Base-by-base conservation (phyloP, 2,797 vertebrate species). In the Hylomyscus alleni region DNA sequence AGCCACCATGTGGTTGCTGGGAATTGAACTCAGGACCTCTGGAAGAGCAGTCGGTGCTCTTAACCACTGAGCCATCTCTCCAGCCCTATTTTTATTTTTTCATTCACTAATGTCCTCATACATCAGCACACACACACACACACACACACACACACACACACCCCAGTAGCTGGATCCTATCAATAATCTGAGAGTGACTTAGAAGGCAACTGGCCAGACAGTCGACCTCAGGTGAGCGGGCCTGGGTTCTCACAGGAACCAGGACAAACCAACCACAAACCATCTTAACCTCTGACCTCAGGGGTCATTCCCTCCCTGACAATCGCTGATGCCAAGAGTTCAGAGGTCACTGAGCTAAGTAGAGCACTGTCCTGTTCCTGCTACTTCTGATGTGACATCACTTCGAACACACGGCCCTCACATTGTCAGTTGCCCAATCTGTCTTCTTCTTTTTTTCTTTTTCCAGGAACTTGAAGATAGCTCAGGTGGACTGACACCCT, bases 401-500 rank as follows among this genome's bases (percentile, higher is more conserved):
- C n/a, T 47, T 31, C 60, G 40, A 77, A 67, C 76, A 34, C 5
- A 17, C 0, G 15, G 88, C 24, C 56, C n/a, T 19, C 14, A 76
- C n/a, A 62, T 8, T 40, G 13, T 31, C 44, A 20, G 65, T 91
- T 83, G 17, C 90, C 1, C n/a, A 58, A 91, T 22, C 6, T 82
- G 47, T 31, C 50, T 65, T 75, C 52, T 13, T 52, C 54, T 22
- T 0, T 19, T 78, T 77, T 19, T 3, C 29, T 34, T n/a, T 72
- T 81, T 82, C 73, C 65, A 91, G 90, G 78, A 73, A 91, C 65
- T 91, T 80, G 24, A 34, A 67, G 60, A 50, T 22, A 52, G 24
- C 89, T 54, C 89, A 90, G 44, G 62, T 54, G 56, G 62, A 22
- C 77, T 91, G 62, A 44, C 37, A 44, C 19, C 37, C 19, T 17